Evolutionary conservation across 2,888 invertebrate genomes (phyloP).

Genomic region (Acronicta aceris): DNA sequence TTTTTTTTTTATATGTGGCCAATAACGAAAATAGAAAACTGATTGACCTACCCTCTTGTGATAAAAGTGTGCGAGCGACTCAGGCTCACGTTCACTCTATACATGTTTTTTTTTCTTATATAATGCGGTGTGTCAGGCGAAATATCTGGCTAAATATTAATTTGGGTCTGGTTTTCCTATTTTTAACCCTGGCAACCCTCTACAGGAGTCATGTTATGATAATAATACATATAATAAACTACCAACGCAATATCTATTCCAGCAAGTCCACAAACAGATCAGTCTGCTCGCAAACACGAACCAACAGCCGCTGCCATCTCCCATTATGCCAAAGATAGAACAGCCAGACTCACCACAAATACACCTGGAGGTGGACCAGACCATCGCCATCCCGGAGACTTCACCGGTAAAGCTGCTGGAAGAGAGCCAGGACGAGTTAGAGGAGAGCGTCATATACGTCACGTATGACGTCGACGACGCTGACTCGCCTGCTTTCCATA

Average conservation of each 20-base stretch:
- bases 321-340: slow-evolving; percentile 12
- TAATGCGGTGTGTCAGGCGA: no score
- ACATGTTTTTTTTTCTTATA: no score
- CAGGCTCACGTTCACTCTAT: no score
- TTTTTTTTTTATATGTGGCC: no score
- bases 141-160: no score
- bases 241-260: slow-evolving; percentile 16
- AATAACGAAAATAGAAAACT: no score
- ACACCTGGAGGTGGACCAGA: slow-evolving; percentile 41
- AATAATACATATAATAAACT: background rate
- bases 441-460: slow-evolving; percentile 82
- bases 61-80: no score
- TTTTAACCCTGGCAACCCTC: no score
- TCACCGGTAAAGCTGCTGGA: slow-evolving; percentile 38
- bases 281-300: slow-evolving; percentile 72
- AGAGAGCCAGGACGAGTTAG: slow-evolving; percentile 49
- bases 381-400: slow-evolving; percentile 18
- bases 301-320: slow-evolving; percentile 16
- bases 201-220: no score
- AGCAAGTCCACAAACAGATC: slow-evolving; percentile 77
- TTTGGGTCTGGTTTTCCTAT: no score
- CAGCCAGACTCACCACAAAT: slow-evolving; percentile 6
- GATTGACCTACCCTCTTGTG: no score
- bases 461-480: slow-evolving; percentile 77
- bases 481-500: slow-evolving; percentile 69